These are phyloP conservation scores for Macaca fascicularis DNA, from an alignment of 2,113 vertebrate genomes.

Conservation along the genomic window T2T-MFA8v1.1 NC_088381.1:42666501-42667000, in stretches of 20 bases:
- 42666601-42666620: background rate
- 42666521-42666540: background rate
- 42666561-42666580: constrained; percentile 40
- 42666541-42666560: constrained; percentile 55
- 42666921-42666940: background rate
- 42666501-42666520: background rate
- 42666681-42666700: constrained; percentile 32
- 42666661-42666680: constrained; percentile 1
- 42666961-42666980: background rate
- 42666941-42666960: background rate
- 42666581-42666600: background rate
- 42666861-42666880: background rate
- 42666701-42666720: constrained; percentile 17
- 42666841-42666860: background rate
- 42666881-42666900: background rate
- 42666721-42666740: background rate
- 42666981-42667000: background rate
- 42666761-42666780: background rate
- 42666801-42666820: background rate
- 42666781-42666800: background rate
- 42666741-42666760: background rate
- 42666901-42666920: background rate
- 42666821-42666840: background rate
- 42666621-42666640: background rate
- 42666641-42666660: constrained; percentile 45